Percentiles rank a stretch among this genome's conserved stretches.
These are phyloP conservation scores for Chymomyza amoena DNA, from an alignment of 2,888 invertebrate species.

Conservation along the genomic window DNA sequence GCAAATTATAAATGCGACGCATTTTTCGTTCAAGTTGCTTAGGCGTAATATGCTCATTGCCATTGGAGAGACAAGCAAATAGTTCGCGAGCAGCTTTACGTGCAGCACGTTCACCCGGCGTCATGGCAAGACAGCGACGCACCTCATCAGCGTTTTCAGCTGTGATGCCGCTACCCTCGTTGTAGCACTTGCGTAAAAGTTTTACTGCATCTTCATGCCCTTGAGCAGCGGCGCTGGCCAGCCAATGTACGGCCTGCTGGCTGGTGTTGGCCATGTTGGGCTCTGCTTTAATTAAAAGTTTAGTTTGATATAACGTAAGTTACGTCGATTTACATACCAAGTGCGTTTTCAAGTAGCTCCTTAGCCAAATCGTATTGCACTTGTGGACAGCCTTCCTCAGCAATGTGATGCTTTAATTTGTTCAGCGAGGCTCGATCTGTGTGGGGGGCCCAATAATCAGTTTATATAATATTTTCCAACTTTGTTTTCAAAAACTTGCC, in stretches of 20 bases:
- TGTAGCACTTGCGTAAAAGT: slow-evolving; percentile 81
- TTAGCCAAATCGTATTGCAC: slow-evolving; percentile 93
- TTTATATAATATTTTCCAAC: background rate
- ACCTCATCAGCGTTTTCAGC: slow-evolving; percentile 87
- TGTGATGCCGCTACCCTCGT: slow-evolving; percentile 87
- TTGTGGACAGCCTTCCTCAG: slow-evolving; percentile 93
- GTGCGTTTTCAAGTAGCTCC: slow-evolving; percentile 87
- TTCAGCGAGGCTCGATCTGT: slow-evolving; percentile 78
- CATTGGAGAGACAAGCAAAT: slow-evolving; percentile 92
- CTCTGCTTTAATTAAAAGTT: slow-evolving; percentile 46
- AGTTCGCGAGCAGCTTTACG: slow-evolving; percentile 92
- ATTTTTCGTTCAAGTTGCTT: slow-evolving; percentile 88
- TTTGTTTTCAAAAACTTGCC: slow-evolving; percentile 53
- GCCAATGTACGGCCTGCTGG: slow-evolving; percentile 91
- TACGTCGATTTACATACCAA: slow-evolving; percentile 80
- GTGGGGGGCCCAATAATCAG: background rate
- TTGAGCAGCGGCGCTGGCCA: slow-evolving; percentile 95
- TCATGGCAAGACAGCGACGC: slow-evolving; percentile 88
- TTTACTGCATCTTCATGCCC: slow-evolving; percentile 93
- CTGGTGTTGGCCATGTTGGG: slow-evolving; percentile 78
- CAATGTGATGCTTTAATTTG: slow-evolving; percentile 83
- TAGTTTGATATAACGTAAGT: background rate
- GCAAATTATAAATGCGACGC: slow-evolving; percentile 82
- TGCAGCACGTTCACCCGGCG: slow-evolving; percentile 91
- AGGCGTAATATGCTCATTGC: slow-evolving; percentile 91